A percentile compares a stretch with the other conserved stretches of the same genome.
phyloP scores from a whole-genome alignment of 2,113 vertebrate genomes.

The Tachysurus fulvidraco region DNA sequence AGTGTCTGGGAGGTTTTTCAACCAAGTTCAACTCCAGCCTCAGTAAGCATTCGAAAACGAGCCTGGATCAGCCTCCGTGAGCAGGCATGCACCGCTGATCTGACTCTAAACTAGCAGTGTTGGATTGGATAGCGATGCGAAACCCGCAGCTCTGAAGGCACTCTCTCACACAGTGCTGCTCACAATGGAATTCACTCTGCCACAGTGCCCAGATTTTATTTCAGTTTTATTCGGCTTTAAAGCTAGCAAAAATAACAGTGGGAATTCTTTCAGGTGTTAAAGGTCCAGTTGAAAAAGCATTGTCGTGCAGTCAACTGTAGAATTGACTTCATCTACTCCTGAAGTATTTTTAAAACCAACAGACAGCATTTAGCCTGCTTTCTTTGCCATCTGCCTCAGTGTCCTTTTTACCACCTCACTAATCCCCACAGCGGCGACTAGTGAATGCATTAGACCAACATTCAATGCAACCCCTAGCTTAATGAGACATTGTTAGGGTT shows the following conservation, averaged over 20 bases:
- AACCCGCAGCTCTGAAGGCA: background rate
- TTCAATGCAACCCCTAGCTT: background rate
- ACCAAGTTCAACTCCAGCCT: background rate
- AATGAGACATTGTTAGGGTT: background rate
- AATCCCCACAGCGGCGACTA: background rate
- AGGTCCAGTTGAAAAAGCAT: background rate
- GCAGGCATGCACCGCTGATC: background rate
- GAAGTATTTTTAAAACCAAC: background rate
- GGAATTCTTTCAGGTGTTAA: background rate
- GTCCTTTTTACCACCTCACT: background rate
- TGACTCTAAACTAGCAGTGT: background rate
- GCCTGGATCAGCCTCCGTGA: background rate
- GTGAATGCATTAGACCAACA: background rate
- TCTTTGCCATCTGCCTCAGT: background rate
- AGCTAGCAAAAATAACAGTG: too few species aligned
- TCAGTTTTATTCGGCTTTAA: background rate
- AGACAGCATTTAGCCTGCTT: background rate
- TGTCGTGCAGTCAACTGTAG: background rate
- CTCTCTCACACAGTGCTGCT: background rate
- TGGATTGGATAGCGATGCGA: background rate
- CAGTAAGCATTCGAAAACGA: background rate
- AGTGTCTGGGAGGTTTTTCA: background rate
- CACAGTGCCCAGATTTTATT: background rate
- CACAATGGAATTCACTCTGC: background rate
- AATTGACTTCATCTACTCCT: background rate